phyloP scores from a whole-genome alignment of 2,797 vertebrate species.

The Pangasius djambal region DNA sequence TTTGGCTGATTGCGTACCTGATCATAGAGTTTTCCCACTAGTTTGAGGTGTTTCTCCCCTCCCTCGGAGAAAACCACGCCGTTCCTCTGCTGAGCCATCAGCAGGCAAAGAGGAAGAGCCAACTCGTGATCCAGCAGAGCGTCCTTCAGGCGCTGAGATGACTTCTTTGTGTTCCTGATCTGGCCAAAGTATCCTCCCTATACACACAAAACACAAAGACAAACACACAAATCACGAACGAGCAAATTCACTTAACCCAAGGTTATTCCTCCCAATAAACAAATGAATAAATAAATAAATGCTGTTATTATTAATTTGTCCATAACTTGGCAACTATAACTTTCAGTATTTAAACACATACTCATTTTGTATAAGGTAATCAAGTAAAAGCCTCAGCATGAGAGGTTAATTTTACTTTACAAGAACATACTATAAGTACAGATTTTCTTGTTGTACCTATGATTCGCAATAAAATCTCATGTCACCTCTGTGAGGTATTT shows the following conservation, averaged over 20 bases:
- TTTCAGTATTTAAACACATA: background rate
- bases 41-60: constrained; percentile 96
- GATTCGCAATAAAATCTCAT: background rate
- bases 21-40: constrained; percentile 98
- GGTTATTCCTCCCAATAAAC: background rate
- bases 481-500: background rate
- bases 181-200: constrained; percentile 98
- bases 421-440: background rate
- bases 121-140: constrained; percentile 92
- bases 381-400: background rate
- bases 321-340: background rate
- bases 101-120: constrained; percentile 92
- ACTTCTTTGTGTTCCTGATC: constrained; percentile 99
- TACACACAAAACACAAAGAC: constrained; percentile 44
- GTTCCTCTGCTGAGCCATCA: constrained; percentile 98
- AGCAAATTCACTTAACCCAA: background rate
- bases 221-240: background rate
- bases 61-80: constrained; percentile 97
- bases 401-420: background rate
- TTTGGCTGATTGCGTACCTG: constrained; percentile 77
- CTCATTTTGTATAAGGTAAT: background rate
- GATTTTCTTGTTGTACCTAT: background rate
- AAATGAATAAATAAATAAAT: background rate
- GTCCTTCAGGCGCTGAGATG: constrained; percentile 96
- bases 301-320: background rate